Evolutionary conservation across 1,140 invertebrate genomes (phyloP).

Genomic region (Trichogramma pretiosum): DNA sequence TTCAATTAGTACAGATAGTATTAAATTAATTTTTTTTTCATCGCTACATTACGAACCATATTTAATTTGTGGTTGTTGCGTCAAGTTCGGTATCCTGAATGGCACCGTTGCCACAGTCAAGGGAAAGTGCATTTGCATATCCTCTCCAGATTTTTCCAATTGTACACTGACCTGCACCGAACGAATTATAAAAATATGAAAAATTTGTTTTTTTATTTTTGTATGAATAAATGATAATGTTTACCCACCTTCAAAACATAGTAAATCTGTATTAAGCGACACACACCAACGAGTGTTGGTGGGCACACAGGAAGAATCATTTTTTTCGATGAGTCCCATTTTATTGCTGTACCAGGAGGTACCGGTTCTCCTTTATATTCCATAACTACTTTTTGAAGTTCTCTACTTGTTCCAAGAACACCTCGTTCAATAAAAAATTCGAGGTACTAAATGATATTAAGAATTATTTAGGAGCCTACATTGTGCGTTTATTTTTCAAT

Average conservation of each 20-base stretch:
- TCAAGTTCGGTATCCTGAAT: conserved; percentile 67
- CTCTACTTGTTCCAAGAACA: conserved; percentile 67
- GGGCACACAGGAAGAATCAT: conserved; percentile 72
- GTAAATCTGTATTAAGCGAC: conserved; percentile 69
- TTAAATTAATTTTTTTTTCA: neutral
- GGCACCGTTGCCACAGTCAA: conserved; percentile 73
- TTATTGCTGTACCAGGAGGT: conserved; percentile 51
- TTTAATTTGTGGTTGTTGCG: conserved; percentile 55
- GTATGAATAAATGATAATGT: too few relatives aligned
- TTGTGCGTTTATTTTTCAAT: too few relatives aligned
- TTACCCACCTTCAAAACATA: conserved; percentile 67
- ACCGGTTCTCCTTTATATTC: conserved; percentile 64
- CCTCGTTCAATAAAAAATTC: conserved; percentile 75
- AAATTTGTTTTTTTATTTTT: neutral
- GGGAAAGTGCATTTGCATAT: conserved; percentile 71
- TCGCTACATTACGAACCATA: too few relatives aligned
- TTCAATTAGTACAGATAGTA: conserved; percentile 1
- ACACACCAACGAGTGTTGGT: conserved; percentile 65
- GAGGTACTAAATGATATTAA: conserved; percentile 51
- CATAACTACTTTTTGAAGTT: conserved; percentile 61
- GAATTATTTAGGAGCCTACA: neutral
- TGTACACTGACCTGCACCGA: conserved; percentile 56
- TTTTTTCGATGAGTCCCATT: conserved; percentile 59
- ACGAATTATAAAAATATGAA: neutral
- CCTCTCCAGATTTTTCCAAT: conserved; percentile 64